Conservation (phyloP, 1,140 invertebrate genomes). For the Bombus confusus region DNA sequence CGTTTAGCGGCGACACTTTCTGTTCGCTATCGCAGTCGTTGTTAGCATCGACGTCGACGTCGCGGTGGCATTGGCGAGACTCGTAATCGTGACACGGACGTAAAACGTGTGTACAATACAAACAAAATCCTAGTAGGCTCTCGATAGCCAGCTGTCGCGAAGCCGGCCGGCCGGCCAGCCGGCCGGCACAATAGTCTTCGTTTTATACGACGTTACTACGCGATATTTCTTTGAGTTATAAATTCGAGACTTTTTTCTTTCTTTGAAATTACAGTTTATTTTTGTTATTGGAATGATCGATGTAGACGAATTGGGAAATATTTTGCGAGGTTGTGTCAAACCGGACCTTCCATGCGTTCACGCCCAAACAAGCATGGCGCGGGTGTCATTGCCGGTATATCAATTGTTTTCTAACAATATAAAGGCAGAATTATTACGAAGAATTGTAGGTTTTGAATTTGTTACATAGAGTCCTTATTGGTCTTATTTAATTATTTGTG, state of each 20-base stretch:
- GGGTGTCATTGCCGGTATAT: not conserved
- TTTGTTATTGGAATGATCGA: too few species aligned
- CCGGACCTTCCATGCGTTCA: slow-evolving; percentile 53
- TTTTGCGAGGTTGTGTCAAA: not conserved
- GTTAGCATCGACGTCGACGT: slow-evolving; percentile 20
- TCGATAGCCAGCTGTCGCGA: slow-evolving; percentile 60
- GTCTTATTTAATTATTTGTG: not conserved
- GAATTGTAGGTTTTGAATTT: not conserved
- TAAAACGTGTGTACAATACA: slow-evolving; percentile 44
- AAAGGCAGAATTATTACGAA: not conserved
- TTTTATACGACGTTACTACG: slow-evolving; percentile 9
- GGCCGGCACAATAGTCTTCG: slow-evolving; percentile 26
- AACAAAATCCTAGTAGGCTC: slow-evolving; percentile 36
- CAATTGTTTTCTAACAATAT: slow-evolving; percentile 8
- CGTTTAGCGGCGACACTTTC: slow-evolving; percentile 31
- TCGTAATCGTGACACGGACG: slow-evolving; percentile 36
- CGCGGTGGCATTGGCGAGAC: slow-evolving; percentile 21
- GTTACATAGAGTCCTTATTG: not conserved
- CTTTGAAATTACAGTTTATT: not conserved
- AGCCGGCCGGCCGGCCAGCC: slow-evolving; percentile 66
- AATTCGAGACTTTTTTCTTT: not conserved
- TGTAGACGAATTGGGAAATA: not conserved
- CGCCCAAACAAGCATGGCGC: slow-evolving; percentile 70
- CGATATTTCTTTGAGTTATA: slow-evolving; percentile 1
- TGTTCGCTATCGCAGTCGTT: slow-evolving; percentile 27